Evolutionary conservation across 2,888 invertebrate genomes (phyloP), one percentile per base, ranked within the genome.

Genomic region (Chrysolina oricalcia): DNA sequence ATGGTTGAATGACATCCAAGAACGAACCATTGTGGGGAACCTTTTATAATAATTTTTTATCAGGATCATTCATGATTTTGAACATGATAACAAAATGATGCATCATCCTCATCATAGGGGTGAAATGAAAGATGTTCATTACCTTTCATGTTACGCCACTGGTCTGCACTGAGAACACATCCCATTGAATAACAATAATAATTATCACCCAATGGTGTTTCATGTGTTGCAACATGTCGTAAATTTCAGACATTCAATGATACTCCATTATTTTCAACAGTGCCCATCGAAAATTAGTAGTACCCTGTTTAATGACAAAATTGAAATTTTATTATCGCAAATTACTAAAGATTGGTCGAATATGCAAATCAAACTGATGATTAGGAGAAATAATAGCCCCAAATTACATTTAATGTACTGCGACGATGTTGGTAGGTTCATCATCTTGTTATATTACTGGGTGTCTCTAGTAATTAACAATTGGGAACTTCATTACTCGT

Each of bases 241-340:
- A 21, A 53, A 53, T 53, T 21, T 19, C 19, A 21, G 21, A 11
- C 19, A 53, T 53, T 53, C 13, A 35, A 35, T 8, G 19, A 21
- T 53, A 0, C 21, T 13, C 53, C 17, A 53, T 19, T 17, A 53
- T 53, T 53, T 53, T 53, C 53, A 53, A 53, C 13, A 11, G 17
- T 11, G 53, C 21, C 53, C 21, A 53, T 53, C 4, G 53, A 6
- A 46, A 46, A 66, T 46, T 43, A 43, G 23, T 23, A 11, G 48
- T 23, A 23, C 65, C 46, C 17, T 13, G 17, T 66, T 66, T 17
- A 66, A 43, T 48, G 23, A 46, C 46, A 23, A 46, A 66, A 66
- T 66, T 46, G 46, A 46, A 66, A 46, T 66, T 66, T 66, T 66
- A 66, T 66, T 66, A 46, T 66, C 46, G 46, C 65, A 66, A 66